Percentiles rank a stretch among this genome's conserved stretches.
Evolutionary conservation across 2,797 vertebrate species (phyloP).

Genomic region (Aplochiton taeniatus): DNA sequence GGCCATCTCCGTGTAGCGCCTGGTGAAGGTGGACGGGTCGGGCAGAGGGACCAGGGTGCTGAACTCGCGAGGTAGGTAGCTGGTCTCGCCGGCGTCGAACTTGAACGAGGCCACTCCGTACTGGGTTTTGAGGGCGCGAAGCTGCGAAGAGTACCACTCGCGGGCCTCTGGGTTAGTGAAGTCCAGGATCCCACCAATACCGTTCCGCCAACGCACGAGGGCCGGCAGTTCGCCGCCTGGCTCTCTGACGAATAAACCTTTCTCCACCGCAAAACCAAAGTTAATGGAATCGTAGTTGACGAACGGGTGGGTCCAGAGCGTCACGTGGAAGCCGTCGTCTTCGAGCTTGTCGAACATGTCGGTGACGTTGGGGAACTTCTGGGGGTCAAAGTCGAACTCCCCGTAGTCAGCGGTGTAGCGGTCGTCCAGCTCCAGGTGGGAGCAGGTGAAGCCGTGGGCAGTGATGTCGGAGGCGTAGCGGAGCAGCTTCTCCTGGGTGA

Average conservation of each 20-base stretch:
- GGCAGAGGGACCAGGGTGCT: conserved; percentile 80
- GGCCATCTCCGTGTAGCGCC: conserved; percentile 87
- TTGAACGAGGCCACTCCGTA: conserved; percentile 89
- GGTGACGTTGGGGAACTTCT: conserved; percentile 87
- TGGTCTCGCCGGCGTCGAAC: conserved; percentile 91
- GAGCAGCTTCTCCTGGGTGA: conserved; percentile 84
- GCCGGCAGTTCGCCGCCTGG: conserved; percentile 82
- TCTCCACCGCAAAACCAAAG: conserved; percentile 82
- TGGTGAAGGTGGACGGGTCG: conserved; percentile 88
- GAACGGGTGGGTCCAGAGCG: conserved; percentile 91
- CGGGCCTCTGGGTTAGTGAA: conserved; percentile 88
- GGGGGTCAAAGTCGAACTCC: conserved; percentile 89
- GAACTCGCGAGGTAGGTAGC: conserved; percentile 88
- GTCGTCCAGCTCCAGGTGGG: conserved; percentile 93
- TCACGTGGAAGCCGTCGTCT: conserved; percentile 82
- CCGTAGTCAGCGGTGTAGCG: conserved; percentile 87
- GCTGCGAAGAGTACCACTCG: conserved; percentile 85
- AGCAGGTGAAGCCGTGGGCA: conserved; percentile 83
- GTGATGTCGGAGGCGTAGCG: conserved; percentile 78
- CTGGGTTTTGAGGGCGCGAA: conserved; percentile 76
- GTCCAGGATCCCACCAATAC: conserved; percentile 89
- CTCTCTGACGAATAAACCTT: conserved; percentile 84
- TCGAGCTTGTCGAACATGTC: conserved; percentile 85
- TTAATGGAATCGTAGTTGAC: conserved; percentile 86
- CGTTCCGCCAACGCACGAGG: conserved; percentile 93